These are phyloP conservation scores for Pangasianodon hypophthalmus DNA, from an alignment of 2,113 vertebrate species.

Conservation along the genomic window DNA sequence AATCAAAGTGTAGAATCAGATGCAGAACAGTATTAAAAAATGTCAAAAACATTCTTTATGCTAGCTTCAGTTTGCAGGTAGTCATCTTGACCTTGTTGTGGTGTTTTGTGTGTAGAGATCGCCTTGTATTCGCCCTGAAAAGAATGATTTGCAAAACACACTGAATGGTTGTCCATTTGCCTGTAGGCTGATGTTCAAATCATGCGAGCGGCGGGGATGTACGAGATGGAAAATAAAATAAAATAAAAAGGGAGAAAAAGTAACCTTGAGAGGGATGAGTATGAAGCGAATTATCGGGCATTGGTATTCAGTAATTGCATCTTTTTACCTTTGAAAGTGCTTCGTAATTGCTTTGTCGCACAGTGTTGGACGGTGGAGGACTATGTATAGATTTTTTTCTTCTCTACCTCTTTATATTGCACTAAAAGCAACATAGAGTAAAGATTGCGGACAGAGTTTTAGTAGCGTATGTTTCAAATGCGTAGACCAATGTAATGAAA, in stretches of 20 bases:
- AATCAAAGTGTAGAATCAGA: not conserved
- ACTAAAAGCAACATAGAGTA: not conserved
- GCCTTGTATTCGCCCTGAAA: not conserved
- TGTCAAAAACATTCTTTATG: not conserved
- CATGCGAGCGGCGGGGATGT: not conserved
- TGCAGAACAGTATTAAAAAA: not conserved
- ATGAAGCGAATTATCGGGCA: slow-evolving; percentile 38
- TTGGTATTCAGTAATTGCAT: slow-evolving; percentile 42
- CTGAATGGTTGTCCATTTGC: not conserved
- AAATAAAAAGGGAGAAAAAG: slow-evolving; percentile 16
- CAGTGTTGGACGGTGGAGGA: not conserved
- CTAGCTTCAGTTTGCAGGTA: not conserved
- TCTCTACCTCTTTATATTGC: not conserved
- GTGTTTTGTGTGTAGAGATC: not conserved
- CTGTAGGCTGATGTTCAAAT: not conserved
- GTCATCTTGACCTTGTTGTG: not conserved
- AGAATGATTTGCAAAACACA: not conserved
- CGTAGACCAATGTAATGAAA: not conserved
- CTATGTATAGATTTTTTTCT: not conserved
- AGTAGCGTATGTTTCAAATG: not conserved
- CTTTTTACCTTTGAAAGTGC: slow-evolving; percentile 47
- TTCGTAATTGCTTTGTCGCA: slow-evolving; percentile 51
- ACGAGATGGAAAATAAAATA: not conserved
- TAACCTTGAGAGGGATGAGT: slow-evolving; percentile 35
- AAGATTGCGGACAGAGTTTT: not conserved